phyloP scores from a whole-genome alignment of 2,113 vertebrate genomes.

The Ascaphus truei region DNA sequence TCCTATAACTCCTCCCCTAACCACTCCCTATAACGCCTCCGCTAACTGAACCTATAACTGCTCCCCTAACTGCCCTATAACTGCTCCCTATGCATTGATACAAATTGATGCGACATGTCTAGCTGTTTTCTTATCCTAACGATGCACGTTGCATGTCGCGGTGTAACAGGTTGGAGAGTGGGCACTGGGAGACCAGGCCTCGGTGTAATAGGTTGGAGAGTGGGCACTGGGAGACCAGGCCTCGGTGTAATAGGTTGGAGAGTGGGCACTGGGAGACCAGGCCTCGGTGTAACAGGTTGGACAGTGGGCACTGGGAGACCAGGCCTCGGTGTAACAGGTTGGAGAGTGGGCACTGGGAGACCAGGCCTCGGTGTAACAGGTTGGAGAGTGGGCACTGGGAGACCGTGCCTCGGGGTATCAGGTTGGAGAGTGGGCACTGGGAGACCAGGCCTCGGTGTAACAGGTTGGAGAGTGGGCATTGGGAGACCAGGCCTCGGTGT shows the following conservation, averaged over 20 bases:
- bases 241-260: slow-evolving; percentile 9
- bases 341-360: background rate
- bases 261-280: background rate
- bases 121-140: background rate
- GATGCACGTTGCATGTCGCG: background rate
- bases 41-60: background rate
- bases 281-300: slow-evolving; percentile 9
- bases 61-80: background rate
- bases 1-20: background rate
- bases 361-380: slow-evolving; percentile 6
- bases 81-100: background rate
- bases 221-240: background rate
- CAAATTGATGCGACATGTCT: background rate
- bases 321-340: slow-evolving; percentile 14
- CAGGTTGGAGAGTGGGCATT: background rate
- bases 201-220: slow-evolving; percentile 6
- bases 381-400: background rate
- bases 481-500: background rate
- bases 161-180: slow-evolving; percentile 6
- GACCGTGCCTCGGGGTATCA: background rate
- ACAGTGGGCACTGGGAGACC: background rate
- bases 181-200: background rate
- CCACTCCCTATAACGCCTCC: background rate
- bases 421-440: background rate
- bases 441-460: slow-evolving; percentile 1